phyloP scores from a whole-genome alignment of 2,888 invertebrate genomes.

The Trissonchulus sp. region DNA sequence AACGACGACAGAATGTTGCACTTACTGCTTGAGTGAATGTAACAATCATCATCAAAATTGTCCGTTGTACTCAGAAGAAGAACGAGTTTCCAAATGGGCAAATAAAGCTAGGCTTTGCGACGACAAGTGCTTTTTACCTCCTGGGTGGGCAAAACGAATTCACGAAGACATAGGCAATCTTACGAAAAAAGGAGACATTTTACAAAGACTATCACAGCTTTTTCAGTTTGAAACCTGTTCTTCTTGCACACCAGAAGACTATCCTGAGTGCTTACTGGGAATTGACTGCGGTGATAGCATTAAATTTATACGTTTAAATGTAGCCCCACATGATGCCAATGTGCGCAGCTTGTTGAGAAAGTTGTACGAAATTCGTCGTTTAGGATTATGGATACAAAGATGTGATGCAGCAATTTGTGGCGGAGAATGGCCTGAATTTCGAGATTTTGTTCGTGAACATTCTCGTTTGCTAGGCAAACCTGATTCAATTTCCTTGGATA shows the following conservation, averaged over 20 bases:
- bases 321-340: neutral
- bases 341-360: neutral
- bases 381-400: neutral
- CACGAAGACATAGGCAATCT: too few species aligned
- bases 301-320: neutral
- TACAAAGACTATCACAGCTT: too few species aligned
- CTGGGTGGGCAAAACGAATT: too few species aligned
- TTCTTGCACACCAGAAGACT: neutral
- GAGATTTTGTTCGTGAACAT: neutral
- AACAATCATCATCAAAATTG: too few species aligned
- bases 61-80: too few species aligned
- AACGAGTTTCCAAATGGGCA: too few species aligned
- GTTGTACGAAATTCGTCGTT: neutral
- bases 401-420: neutral
- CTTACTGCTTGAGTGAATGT: too few species aligned
- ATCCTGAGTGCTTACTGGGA: neutral
- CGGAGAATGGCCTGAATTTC: neutral
- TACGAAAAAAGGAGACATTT: too few species aligned
- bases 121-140: too few species aligned
- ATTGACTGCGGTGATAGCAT: neutral
- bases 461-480: neutral
- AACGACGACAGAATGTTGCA: too few species aligned
- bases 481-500: too few species aligned
- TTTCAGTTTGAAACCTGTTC: neutral
- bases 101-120: too few species aligned